A percentile compares a stretch with the other conserved stretches of the same genome.
phyloP scores from a whole-genome alignment of 1,140 invertebrate genomes.

The Hesperophylax magnus region DNA sequence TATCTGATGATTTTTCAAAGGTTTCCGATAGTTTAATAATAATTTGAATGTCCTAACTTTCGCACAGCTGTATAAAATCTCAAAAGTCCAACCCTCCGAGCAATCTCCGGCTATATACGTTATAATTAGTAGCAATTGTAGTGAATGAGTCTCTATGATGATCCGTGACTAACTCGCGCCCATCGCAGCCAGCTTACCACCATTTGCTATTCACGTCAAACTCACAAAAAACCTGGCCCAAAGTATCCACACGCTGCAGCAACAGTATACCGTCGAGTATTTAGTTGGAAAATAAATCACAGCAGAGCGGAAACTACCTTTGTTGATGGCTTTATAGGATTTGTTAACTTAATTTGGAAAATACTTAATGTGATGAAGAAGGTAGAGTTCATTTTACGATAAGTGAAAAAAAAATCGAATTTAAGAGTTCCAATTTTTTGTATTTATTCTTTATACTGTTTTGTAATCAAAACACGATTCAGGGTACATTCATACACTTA shows the following conservation, averaged over 20 bases:
- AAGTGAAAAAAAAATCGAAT: no score
- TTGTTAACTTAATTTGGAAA: slow-evolving; percentile 1
- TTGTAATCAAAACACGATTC: no score
- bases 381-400: no score
- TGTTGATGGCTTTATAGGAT: slow-evolving; percentile 11
- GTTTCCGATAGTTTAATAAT: no score
- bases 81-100: slow-evolving; percentile 5
- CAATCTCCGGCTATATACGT: slow-evolving; percentile 41
- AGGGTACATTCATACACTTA: no score
- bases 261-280: background rate
- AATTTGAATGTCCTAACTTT: background rate
- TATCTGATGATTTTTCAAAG: no score
- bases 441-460: no score
- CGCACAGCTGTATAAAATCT: background rate
- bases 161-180: slow-evolving; percentile 51
- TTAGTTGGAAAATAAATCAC: slow-evolving; percentile 16
- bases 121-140: slow-evolving; percentile 56
- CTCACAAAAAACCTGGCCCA: background rate
- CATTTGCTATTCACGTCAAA: background rate
- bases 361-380: no score
- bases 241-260: no score
- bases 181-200: background rate
- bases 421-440: no score
- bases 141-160: slow-evolving; percentile 51
- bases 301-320: slow-evolving; percentile 5